Evolutionary conservation across 2,797 vertebrate species (phyloP).

Genomic region (Euphonia xanthogaster): DNA sequence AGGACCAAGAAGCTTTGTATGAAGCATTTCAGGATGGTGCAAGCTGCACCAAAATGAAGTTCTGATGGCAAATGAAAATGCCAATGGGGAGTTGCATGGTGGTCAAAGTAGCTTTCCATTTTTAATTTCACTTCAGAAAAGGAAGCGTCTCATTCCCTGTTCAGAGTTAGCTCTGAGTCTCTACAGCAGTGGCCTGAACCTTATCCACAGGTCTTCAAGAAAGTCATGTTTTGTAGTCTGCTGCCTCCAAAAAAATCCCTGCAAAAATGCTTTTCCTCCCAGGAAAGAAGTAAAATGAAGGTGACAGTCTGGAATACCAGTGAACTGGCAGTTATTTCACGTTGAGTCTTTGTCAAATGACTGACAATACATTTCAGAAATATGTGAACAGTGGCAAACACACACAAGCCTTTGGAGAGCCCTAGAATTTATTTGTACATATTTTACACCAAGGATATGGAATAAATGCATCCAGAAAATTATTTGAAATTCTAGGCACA

Average conservation of each 20-base stretch:
- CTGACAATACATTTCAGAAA: constrained; percentile 10
- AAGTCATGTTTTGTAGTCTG: not conserved
- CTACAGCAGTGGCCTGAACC: not conserved
- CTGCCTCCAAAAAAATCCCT: not conserved
- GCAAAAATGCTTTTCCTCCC: not conserved
- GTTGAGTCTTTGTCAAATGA: not conserved
- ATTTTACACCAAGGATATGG: not conserved
- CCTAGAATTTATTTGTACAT: not conserved
- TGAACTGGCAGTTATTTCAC: not conserved
- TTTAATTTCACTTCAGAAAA: not conserved
- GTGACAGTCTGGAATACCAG: not conserved
- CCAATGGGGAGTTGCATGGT: not conserved
- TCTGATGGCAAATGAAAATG: not conserved
- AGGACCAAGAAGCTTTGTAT: not conserved
- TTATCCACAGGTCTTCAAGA: not conserved
- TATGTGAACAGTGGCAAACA: not conserved
- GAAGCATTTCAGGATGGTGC: not conserved
- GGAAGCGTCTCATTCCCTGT: not conserved
- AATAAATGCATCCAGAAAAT: not conserved
- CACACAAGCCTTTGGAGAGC: not conserved
- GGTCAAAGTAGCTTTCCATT: not conserved
- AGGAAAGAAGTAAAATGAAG: not conserved
- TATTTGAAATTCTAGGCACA: not conserved
- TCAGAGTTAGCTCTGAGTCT: not conserved
- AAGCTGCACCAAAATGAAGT: not conserved